phyloP scores from a whole-genome alignment of 2,113 vertebrate genomes.

The Phyllopteryx taeniolatus region DNA sequence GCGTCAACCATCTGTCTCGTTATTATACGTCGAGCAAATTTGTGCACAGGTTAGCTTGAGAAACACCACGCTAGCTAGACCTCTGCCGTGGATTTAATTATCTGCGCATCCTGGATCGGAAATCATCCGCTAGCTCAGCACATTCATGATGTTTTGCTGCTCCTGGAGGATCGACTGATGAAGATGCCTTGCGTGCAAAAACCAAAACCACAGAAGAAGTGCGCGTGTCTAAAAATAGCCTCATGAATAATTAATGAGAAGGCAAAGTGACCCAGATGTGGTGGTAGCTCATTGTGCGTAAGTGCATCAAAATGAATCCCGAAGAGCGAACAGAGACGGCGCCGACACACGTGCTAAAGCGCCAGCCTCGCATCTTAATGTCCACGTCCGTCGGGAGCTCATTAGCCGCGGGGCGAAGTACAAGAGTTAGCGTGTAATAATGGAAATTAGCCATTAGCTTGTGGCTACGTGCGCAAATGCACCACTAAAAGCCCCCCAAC shows the following conservation, averaged over 20 bases:
- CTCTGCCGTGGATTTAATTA: constrained; percentile 70
- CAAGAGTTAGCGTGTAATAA: constrained; percentile 34
- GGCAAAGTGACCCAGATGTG: constrained; percentile 64
- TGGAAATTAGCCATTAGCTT: constrained; percentile 16
- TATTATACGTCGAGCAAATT: background rate
- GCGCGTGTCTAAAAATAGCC: constrained; percentile 40
- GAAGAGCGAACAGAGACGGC: constrained; percentile 12
- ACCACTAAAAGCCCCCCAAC: background rate
- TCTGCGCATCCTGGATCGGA: constrained; percentile 45
- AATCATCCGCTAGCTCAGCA: constrained; percentile 58
- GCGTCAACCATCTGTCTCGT: background rate
- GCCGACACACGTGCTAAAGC: constrained; percentile 19
- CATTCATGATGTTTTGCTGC: constrained; percentile 43
- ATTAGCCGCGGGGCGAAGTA: constrained; percentile 59
- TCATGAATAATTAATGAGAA: constrained; percentile 61
- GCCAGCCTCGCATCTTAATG: constrained; percentile 56
- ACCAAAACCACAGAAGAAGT: constrained; percentile 45
- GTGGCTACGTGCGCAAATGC: constrained; percentile 30
- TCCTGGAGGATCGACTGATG: constrained; percentile 54
- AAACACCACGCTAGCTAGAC: background rate
- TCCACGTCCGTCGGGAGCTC: constrained; percentile 67
- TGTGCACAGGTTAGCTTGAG: background rate
- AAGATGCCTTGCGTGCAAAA: constrained; percentile 29
- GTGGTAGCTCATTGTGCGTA: constrained; percentile 45
- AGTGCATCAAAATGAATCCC: constrained; percentile 46